Evolutionary conservation across 37 sponge, comb jelly and placozoan species (phyloP).

Genomic region (Hormiphora californensis): DNA sequence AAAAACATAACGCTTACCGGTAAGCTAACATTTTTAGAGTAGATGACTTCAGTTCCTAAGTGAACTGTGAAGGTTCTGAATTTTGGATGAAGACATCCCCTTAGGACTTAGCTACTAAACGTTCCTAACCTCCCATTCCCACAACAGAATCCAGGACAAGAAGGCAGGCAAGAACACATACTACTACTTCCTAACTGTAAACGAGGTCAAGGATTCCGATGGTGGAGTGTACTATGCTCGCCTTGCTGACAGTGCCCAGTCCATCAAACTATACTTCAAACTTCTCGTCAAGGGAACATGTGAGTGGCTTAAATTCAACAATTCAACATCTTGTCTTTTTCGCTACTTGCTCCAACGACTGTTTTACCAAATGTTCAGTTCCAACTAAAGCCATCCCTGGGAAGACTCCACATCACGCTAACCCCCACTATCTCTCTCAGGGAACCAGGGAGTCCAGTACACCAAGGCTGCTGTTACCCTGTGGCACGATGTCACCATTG

Average conservation of each 20-base stretch:
- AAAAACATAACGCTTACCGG: not conserved
- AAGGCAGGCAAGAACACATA: constrained; percentile 11
- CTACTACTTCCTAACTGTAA: constrained; percentile 2
- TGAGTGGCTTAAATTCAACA: too few relatives aligned
- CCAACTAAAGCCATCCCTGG: too few relatives aligned
- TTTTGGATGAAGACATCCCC: too few relatives aligned
- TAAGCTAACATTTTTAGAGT: too few relatives aligned
- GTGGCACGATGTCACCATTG: constrained; percentile 17
- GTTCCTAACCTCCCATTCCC: not conserved
- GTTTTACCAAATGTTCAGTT: too few relatives aligned
- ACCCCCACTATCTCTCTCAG: not conserved
- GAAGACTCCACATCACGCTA: not conserved
- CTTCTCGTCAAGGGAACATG: not conserved
- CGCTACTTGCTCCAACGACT: too few relatives aligned
- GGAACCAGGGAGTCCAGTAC: constrained; percentile 14
- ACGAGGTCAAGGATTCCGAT: not conserved
- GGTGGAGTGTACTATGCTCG: constrained; percentile 5
- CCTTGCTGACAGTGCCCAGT: constrained; percentile 21
- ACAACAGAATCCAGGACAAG: not conserved
- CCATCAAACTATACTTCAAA: constrained; percentile 10
- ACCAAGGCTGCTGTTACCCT: not conserved
- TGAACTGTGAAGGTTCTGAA: too few relatives aligned
- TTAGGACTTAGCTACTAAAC: too few relatives aligned
- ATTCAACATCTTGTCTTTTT: too few relatives aligned
- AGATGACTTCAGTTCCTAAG: too few relatives aligned